phyloP scores from a whole-genome alignment of 1,140 invertebrate species.

The Papilio helenus region DNA sequence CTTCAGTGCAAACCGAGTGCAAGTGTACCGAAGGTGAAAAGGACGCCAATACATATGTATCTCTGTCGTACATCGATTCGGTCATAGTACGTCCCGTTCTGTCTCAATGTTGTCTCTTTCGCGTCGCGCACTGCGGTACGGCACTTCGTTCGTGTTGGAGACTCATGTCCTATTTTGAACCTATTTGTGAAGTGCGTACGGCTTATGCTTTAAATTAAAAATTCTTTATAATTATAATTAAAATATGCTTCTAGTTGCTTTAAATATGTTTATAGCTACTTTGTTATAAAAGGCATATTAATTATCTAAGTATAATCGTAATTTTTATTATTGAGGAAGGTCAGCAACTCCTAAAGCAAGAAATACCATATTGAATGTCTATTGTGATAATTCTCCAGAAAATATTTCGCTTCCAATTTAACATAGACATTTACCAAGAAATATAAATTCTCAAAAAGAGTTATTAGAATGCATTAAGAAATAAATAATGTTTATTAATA shows the following conservation, averaged over 20 bases:
- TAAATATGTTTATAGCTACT: neutral
- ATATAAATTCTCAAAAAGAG: neutral
- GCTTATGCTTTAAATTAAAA: conserved; percentile 3
- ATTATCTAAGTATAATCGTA: neutral
- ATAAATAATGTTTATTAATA: neutral
- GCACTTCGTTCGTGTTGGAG: conserved; percentile 56
- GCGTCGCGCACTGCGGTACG: conserved; percentile 70
- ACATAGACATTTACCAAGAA: neutral
- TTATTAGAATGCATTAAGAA: neutral
- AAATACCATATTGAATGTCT: neutral
- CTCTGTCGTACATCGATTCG: conserved; percentile 74
- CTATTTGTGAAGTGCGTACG: conserved; percentile 46
- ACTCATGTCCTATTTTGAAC: conserved; percentile 70
- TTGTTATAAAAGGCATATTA: neutral
- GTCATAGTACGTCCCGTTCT: conserved; percentile 57
- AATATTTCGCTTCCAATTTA: neutral
- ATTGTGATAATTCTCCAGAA: neutral
- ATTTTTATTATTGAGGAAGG: neutral
- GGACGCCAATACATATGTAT: conserved; percentile 46
- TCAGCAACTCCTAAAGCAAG: neutral
- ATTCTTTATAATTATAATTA: neutral
- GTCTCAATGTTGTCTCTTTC: conserved; percentile 53
- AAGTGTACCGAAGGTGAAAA: conserved; percentile 62
- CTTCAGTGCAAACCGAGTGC: conserved; percentile 65
- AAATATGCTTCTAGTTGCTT: neutral